Evolutionary conservation across 1,140 invertebrate genomes (phyloP), one percentile per base, ranked within the genome.

Genomic region (Grapholita molesta): DNA sequence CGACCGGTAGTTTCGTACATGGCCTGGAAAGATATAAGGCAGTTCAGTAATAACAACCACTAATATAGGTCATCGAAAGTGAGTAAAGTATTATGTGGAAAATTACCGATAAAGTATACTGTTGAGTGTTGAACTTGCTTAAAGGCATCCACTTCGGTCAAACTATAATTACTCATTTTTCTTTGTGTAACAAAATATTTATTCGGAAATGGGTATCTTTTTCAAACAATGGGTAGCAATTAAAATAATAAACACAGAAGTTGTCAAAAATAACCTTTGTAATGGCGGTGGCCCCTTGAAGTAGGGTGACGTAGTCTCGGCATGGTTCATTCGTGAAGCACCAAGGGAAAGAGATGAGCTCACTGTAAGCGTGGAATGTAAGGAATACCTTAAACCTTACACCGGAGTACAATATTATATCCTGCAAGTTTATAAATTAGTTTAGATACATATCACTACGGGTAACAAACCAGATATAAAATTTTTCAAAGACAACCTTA

Each of bases 261-360:
- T 18, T 21, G 7, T 48, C 0, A 48, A 48, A 1, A 38, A n/a
- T 38, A 38, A 91, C 89, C 72, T 90, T 91, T 1, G 89, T 83
- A 80, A 91, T 91, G 18, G 73, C 72, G 33, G 89, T 86, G 8
- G 76, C 89, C 7, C 89, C 89, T 75, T 91, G 88, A 15, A 91
- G 74, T 48, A 98, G 89, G 64, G 96, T 96, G 0, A 94, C 91
- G 69, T 96, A 95, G 87, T 97, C 96, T 4, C 93, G 84, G 1
- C 95, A 94, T 30, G 94, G 93, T 5, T 93, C 90, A 32, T 93
- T 91, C 33, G 95, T 95, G 80, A 95, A 95, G 57, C 97, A 96
- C 96, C 96, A 98, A 0, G 97, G 97, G 67, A 97, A 95, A 3
- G 97, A 92, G 83, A 97, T 96, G 88, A 97, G 96, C 92, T 98